phyloP scores from a whole-genome alignment of 2,888 invertebrate species.

The Pogonocherus hispidulus region DNA sequence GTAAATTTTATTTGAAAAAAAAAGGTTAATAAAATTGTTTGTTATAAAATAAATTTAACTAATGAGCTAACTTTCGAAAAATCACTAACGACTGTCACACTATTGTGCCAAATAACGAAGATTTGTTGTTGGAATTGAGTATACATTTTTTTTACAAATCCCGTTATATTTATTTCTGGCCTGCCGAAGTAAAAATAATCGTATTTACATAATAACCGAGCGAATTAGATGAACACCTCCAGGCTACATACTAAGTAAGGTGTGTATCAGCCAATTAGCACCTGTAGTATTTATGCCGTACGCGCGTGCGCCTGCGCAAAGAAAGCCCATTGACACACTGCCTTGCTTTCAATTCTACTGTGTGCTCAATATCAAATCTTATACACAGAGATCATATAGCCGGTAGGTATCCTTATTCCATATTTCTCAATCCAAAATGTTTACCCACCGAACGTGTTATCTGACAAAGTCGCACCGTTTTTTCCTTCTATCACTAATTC shows the following conservation, averaged over 20 bases:
- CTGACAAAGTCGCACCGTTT: neutral
- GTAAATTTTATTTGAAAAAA: too few relatives aligned
- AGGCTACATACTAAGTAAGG: constrained; percentile 46
- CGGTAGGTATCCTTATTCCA: constrained; percentile 51
- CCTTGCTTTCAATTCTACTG: constrained; percentile 70
- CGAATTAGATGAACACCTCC: constrained; percentile 39
- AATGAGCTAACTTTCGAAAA: neutral
- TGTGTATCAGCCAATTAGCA: constrained; percentile 54
- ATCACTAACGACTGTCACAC: too few relatives aligned
- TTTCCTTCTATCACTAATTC: neutral
- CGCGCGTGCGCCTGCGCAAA: constrained; percentile 58
- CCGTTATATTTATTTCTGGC: neutral
- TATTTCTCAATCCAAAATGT: constrained; percentile 21
- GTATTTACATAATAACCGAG: constrained; percentile 39
- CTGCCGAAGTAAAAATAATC: constrained; percentile 23
- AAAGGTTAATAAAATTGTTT: too few relatives aligned
- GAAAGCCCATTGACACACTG: constrained; percentile 70
- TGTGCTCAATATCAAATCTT: constrained; percentile 67
- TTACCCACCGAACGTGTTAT: neutral
- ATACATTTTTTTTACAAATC: neutral
- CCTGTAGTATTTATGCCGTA: constrained; percentile 55
- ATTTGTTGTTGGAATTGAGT: neutral
- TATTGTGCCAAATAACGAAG: neutral
- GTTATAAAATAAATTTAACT: neutral
- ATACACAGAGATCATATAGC: constrained; percentile 61